Base-by-base conservation (phyloP, 2,888 invertebrate species). In the Scaptomyza tumidula region DNA sequence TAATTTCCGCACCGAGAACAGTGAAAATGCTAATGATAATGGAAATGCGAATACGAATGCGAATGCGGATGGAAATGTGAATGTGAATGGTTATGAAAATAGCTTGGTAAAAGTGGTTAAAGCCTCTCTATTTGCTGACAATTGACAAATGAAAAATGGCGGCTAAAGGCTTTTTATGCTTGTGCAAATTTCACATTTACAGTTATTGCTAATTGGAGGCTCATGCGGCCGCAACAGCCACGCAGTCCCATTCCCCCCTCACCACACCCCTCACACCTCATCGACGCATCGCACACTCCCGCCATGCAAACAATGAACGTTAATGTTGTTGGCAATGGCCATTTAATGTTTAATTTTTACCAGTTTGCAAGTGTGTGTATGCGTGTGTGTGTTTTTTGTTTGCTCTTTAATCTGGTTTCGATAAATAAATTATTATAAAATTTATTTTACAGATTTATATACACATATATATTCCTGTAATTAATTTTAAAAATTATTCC, bases 371-470 rank as follows among this genome's bases (percentile, higher is more conserved):
- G 19, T 63, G 53, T 43, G 2, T 61, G 50, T 27, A 35, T 68
- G 55, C 27, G 49, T 50, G 59, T 39, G 44, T 62, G 62, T 44
- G 35, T 55, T 58, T 50, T 46, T 60, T 64, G 59, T 56, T 56
- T 64, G 64, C 63, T 75, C 78, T 81, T 89, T 86, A 88, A 88
- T 86, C 80, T 80, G 79, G 80, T 81, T 84, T 58, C 87, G 82
- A 89, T 89, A 90, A 90, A 90, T 90, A 89, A 90, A 90, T 89
- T 90, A 90, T 90, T 86, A 89, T 82, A 80, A 87, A 90, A 90
- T 90, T 75, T 90, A 90, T 90, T 90, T 90, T 85, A 82, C 89
- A 84, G 80, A 90, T 90, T 90, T 90, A 52, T 53, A 63, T 84
- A 86, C 84, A 86, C 89, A 90, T 90, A 90, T 90, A 52, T 44